Conservation (phyloP, 2,113 vertebrate genomes). For the Halichoerus grypus region DNA sequence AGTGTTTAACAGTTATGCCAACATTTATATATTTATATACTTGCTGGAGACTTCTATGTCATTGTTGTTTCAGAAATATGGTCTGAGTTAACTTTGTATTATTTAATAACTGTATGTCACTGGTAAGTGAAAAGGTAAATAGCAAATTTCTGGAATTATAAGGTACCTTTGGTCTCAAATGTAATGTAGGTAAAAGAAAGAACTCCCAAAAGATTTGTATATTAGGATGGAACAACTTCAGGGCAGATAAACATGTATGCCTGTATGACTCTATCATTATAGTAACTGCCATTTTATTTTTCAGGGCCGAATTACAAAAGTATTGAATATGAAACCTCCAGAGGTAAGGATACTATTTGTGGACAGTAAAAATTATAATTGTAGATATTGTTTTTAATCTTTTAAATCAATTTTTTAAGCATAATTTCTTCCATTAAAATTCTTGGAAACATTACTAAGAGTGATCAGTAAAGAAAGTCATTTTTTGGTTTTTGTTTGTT, state of each 20-base stretch:
- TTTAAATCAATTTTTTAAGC: not conserved
- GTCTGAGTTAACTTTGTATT: constrained; percentile 27
- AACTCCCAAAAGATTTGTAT: not conserved
- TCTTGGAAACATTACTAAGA: constrained; percentile 1
- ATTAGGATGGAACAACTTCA: not conserved
- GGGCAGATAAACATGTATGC: not conserved
- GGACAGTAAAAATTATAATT: not conserved
- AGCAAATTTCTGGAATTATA: constrained; percentile 20
- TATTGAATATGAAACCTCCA: constrained; percentile 98
- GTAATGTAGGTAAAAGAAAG: constrained; percentile 13
- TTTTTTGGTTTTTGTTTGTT: not conserved
- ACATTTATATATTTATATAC: not conserved
- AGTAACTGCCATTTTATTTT: constrained; percentile 76
- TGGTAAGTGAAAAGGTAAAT: not conserved
- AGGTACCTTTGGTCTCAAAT: not conserved
- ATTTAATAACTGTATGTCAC: constrained; percentile 25
- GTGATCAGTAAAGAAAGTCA: not conserved
- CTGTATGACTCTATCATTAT: not conserved
- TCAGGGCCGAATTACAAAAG: constrained; percentile 98
- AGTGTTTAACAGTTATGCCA: not conserved
- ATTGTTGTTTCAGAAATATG: not conserved
- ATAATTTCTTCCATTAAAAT: constrained; percentile 16
- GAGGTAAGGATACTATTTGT: constrained; percentile 90
- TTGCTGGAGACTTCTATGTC: not conserved
- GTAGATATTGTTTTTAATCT: not conserved